phyloP scores from a whole-genome alignment of 2,113 vertebrate genomes.

The Oreamnos americanus region DNA sequence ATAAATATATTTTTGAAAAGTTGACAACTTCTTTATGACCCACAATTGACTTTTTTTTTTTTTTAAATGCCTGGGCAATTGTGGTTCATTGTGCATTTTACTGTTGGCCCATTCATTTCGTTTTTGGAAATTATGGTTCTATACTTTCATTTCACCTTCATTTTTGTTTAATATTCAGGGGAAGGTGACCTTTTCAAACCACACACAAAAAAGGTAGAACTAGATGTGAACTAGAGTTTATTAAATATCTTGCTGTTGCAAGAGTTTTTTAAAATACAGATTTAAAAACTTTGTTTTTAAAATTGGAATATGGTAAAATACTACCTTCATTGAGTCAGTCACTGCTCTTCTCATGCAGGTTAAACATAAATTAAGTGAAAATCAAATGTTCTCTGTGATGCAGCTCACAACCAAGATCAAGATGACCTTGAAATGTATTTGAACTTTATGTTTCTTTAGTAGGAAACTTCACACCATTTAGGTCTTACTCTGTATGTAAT shows the following conservation, averaged over 20 bases:
- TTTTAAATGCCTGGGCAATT: constrained; percentile 68
- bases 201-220: constrained; percentile 74
- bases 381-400: constrained; percentile 54
- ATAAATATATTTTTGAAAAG: constrained; percentile 61
- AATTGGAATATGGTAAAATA: constrained; percentile 72
- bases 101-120: constrained; percentile 82
- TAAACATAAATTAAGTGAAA: constrained; percentile 56
- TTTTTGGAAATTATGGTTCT: constrained; percentile 78
- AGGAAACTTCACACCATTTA: constrained; percentile 66
- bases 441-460: constrained; percentile 67
- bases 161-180: constrained; percentile 82
- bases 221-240: constrained; percentile 76
- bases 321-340: constrained; percentile 63
- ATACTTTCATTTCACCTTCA: constrained; percentile 78
- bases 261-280: constrained; percentile 68
- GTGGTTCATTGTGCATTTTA: constrained; percentile 82
- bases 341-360: constrained; percentile 65
- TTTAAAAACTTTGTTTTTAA: constrained; percentile 53
- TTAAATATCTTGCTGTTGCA: constrained; percentile 65
- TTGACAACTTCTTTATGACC: constrained; percentile 65
- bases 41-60: constrained; percentile 62
- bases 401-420: constrained; percentile 67
- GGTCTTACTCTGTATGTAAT: constrained; percentile 69
- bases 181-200: constrained; percentile 82
- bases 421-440: constrained; percentile 62